Conservation (phyloP, 2,888 invertebrate species). For the Anagyrus pseudococci region DNA sequence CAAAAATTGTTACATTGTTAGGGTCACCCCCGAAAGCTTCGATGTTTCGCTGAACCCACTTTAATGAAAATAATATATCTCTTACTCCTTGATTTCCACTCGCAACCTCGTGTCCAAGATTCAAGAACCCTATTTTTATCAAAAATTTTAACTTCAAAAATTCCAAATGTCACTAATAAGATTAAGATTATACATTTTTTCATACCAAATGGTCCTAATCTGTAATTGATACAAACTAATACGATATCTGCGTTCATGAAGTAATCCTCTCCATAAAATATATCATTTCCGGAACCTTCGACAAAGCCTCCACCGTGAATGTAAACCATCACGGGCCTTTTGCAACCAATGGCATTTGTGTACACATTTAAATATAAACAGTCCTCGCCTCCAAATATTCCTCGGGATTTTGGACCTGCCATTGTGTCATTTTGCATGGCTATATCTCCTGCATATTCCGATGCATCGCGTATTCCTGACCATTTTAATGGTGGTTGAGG, state of each 20-base stretch:
- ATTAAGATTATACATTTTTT: neutral
- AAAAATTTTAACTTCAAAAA: neutral
- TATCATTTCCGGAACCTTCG: constrained; percentile 30
- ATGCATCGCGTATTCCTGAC: constrained; percentile 41
- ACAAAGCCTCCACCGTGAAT: constrained; percentile 45
- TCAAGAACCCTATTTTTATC: neutral
- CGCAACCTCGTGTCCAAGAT: constrained; percentile 44
- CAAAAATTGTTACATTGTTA: constrained; percentile 43
- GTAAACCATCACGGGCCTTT: constrained; percentile 43
- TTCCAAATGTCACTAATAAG: neutral
- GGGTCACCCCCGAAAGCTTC: neutral
- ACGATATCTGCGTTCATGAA: constrained; percentile 43
- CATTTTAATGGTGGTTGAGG: constrained; percentile 40
- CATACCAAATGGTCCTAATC: constrained; percentile 15
- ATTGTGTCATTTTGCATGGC: constrained; percentile 13
- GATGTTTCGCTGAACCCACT: constrained; percentile 6
- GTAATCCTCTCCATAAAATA: constrained; percentile 41
- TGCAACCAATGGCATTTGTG: constrained; percentile 2
- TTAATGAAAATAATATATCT: constrained; percentile 46
- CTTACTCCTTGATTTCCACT: constrained; percentile 50
- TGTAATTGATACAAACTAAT: constrained; percentile 41
- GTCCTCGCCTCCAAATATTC: constrained; percentile 32
- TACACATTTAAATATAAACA: constrained; percentile 42
- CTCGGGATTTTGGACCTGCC: constrained; percentile 22
- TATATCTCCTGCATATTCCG: neutral